Evolutionary conservation across 2,888 invertebrate genomes (phyloP).

Genomic region (Thecocarcelia acutangulata): DNA sequence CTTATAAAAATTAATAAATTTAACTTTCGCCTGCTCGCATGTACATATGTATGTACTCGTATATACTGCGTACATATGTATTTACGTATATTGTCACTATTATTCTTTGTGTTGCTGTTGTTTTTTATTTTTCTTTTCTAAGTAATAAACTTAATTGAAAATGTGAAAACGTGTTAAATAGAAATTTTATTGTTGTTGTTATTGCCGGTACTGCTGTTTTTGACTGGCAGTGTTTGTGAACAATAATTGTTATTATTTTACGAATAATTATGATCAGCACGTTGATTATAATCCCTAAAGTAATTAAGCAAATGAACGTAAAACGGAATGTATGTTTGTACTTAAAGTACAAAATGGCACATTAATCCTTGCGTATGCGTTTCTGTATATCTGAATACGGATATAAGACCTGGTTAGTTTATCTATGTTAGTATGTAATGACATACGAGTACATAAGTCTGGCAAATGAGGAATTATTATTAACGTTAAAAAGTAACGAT

Average conservation of each 20-base stretch:
- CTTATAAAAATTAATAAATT: constrained; percentile 80
- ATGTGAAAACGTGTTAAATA: constrained; percentile 69
- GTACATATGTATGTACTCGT: no score
- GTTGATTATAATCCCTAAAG: constrained; percentile 68
- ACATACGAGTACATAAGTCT: not conserved
- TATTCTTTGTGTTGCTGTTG: constrained; percentile 29
- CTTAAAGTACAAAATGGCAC: constrained; percentile 13
- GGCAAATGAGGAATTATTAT: constrained; percentile 42
- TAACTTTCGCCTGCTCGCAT: constrained; percentile 73
- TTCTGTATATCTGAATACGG: not conserved
- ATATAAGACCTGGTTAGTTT: not conserved
- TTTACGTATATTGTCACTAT: constrained; percentile 18
- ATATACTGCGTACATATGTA: no score
- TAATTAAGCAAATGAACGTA: constrained; percentile 67
- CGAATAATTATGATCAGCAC: constrained; percentile 61
- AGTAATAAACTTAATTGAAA: constrained; percentile 70
- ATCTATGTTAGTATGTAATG: constrained; percentile 17
- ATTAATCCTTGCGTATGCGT: constrained; percentile 11
- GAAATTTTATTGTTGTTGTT: constrained; percentile 28
- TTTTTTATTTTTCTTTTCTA: constrained; percentile 36
- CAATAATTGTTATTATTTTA: constrained; percentile 60
- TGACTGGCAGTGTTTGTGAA: constrained; percentile 48
- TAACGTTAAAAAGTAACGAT: constrained; percentile 23
- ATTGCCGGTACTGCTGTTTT: constrained; percentile 18
- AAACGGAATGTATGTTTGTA: constrained; percentile 54